Evolutionary conservation across 2,797 vertebrate species (phyloP), one percentile per base, ranked within the genome.

Genomic region (Geotrypetes seraphini): DNA sequence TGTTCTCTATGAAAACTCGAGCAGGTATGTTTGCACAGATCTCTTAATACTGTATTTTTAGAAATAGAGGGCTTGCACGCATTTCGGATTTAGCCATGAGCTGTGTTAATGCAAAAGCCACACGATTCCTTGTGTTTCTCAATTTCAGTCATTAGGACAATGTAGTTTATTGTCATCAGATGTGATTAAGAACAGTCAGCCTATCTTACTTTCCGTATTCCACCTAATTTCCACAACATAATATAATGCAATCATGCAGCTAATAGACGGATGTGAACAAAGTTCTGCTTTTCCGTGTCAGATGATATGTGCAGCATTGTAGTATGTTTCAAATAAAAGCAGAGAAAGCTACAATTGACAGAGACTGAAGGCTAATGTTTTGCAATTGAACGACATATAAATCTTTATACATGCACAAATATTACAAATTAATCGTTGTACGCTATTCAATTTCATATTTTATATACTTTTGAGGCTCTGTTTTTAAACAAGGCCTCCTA

Each of bases 81-180:
- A n/a, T n/a, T n/a, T n/a, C n/a, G n/a, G n/a, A n/a, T n/a, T n/a
- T n/a, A n/a, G n/a, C n/a, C n/a, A n/a, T n/a, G n/a, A n/a, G n/a
- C n/a, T n/a, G n/a, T n/a, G n/a, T n/a, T n/a, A n/a, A n/a, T n/a
- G 24, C 3, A 25, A 12, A 17, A 26, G 17, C 2, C n/a, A n/a
- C 3, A 9, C 23, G 16, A 36, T 9, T 41, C 38, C n/a, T 33
- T 22, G 24, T 18, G 13, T 36, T 50, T 8, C 6, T 35, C 5
- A 27, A n/a, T n/a, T n/a, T n/a, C n/a, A n/a, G n/a, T n/a, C n/a
- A 7, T 20, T 39, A 13, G n/a, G 0, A 0, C 0, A 14, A 5
- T 23, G 7, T 8, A n/a, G 9, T 12, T 35, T 26, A 15, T 12
- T 31, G 1, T 1, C 6, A 1, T n/a, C 2, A 38, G 5, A 10